Evolutionary conservation across 1,140 invertebrate genomes (phyloP).

Genomic region (Oppia nitens): DNA sequence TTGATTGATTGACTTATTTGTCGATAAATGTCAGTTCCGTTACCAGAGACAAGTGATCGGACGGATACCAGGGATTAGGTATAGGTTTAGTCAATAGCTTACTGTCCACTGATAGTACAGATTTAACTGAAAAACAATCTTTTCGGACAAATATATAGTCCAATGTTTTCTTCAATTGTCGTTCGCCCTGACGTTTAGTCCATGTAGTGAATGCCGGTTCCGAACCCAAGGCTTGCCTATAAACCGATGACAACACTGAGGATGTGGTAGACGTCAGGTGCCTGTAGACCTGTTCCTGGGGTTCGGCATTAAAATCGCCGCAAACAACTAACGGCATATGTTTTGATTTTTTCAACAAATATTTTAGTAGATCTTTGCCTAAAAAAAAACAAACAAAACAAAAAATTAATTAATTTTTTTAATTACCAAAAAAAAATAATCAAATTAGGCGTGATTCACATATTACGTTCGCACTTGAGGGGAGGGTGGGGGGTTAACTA

Average conservation of each 20-base stretch:
- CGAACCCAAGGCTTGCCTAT: constrained; percentile 21
- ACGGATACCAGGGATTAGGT: constrained; percentile 48
- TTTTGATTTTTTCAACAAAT: constrained; percentile 33
- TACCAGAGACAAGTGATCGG: constrained; percentile 59
- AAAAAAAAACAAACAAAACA: not conserved
- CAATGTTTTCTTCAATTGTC: constrained; percentile 44
- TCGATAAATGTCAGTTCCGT: constrained; percentile 38
- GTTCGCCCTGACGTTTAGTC: constrained; percentile 52
- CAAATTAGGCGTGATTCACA: no score
- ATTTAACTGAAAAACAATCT: constrained; percentile 38
- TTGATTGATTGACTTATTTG: no score
- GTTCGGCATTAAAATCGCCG: constrained; percentile 64
- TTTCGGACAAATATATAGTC: constrained; percentile 58
- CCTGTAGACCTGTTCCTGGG: constrained; percentile 47
- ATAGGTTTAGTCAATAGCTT: not conserved
- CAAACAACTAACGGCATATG: constrained; percentile 43
- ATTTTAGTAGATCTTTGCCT: constrained; percentile 48
- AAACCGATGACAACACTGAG: constrained; percentile 22
- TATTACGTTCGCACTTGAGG: no score
- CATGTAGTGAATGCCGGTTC: constrained; percentile 53
- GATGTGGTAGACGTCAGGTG: constrained; percentile 32
- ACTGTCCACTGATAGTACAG: constrained; percentile 37
- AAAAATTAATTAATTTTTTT: not conserved
- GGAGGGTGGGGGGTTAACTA: no score
- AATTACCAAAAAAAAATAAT: no score